These are phyloP conservation scores for Tylochromis polylepis DNA, from an alignment of 2,113 vertebrate genomes.

Conservation along the genomic window DNA sequence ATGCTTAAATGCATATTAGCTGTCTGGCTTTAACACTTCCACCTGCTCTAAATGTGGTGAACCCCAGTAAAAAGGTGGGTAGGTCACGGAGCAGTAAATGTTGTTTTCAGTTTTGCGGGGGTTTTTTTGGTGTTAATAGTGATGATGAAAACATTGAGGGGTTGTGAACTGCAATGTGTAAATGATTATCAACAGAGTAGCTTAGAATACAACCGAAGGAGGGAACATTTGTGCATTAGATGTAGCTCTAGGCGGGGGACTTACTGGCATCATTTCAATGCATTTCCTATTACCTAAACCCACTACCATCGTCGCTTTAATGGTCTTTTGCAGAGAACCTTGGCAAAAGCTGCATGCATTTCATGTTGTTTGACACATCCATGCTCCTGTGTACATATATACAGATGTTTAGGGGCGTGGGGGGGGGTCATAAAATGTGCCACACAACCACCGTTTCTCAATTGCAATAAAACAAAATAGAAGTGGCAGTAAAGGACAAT, in stretches of 20 bases:
- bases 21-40: neutral
- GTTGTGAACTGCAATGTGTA: constrained; percentile 33
- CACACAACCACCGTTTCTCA: constrained; percentile 24
- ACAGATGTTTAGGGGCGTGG: neutral
- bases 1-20: neutral
- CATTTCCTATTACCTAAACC: constrained; percentile 29
- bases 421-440: constrained; percentile 8
- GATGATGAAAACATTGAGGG: constrained; percentile 11
- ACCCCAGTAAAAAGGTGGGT: neutral
- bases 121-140: neutral
- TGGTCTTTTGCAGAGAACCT: constrained; percentile 12
- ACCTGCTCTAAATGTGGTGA: neutral
- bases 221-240: constrained; percentile 10
- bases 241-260: constrained; percentile 10
- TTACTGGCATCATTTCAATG: constrained; percentile 23
- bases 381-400: neutral
- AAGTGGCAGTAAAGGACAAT: constrained; percentile 23
- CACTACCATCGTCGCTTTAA: neutral
- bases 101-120: neutral
- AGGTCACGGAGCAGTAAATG: neutral
- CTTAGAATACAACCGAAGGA: constrained; percentile 4
- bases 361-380: neutral
- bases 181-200: constrained; percentile 30
- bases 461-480: constrained; percentile 43
- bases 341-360: neutral